phyloP scores from a whole-genome alignment of 2,888 invertebrate genomes.

The Caenorhabditis becei region DNA sequence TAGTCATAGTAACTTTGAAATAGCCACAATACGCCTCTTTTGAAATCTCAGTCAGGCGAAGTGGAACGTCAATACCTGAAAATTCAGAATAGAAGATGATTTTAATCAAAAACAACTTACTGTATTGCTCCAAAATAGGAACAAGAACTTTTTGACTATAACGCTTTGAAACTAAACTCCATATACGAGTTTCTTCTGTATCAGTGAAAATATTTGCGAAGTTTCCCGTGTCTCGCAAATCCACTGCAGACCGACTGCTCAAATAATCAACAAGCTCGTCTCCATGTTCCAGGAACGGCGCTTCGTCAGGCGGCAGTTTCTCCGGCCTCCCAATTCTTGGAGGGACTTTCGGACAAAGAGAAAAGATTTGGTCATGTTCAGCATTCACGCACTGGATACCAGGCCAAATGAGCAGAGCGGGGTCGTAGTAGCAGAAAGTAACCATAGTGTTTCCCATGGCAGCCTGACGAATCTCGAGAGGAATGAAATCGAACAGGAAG shows the following conservation, averaged over 20 bases:
- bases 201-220: not conserved
- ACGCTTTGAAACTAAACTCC: not conserved
- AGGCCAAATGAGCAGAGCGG: constrained; percentile 9
- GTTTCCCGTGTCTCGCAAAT: not conserved
- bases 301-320: not conserved
- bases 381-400: constrained; percentile 35
- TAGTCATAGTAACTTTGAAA: not conserved
- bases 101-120: constrained; percentile 5
- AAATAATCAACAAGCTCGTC: not conserved
- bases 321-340: not conserved
- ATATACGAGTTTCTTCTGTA: not conserved
- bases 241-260: not conserved
- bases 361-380: not conserved
- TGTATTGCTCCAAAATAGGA: constrained; percentile 30
- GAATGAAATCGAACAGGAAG: constrained; percentile 12
- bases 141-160: not conserved
- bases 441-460: constrained; percentile 9
- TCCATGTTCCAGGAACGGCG: not conserved
- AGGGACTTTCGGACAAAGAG: not conserved
- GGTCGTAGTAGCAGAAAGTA: constrained; percentile 13
- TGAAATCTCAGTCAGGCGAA: not conserved
- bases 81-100: not conserved
- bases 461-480: constrained; percentile 8
- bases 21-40: constrained; percentile 18
- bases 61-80: constrained; percentile 33